A percentile compares a stretch with the other conserved stretches of the same genome.
Evolutionary conservation across 2,797 vertebrate species (phyloP).

Genomic region (Gadopsis bispinosus): DNA sequence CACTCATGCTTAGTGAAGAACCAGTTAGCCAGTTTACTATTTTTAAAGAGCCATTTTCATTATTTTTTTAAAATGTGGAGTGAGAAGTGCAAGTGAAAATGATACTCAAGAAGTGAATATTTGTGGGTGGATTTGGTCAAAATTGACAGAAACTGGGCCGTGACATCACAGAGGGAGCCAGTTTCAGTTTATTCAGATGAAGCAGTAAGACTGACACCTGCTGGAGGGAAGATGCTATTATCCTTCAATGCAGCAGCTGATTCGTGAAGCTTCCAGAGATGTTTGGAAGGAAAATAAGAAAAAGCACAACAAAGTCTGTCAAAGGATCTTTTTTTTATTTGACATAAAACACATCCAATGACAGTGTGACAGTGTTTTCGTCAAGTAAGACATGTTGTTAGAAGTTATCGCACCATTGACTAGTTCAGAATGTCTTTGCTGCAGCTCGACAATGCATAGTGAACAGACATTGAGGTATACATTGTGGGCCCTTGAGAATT

Average conservation of each 20-base stretch:
- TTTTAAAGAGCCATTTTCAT: background rate
- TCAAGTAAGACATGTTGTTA: slow-evolving; percentile 80
- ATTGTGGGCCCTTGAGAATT: slow-evolving; percentile 79
- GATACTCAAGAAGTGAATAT: background rate
- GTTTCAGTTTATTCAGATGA: background rate
- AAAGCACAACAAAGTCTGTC: slow-evolving; percentile 58
- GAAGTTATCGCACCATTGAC: slow-evolving; percentile 79
- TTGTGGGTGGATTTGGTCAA: background rate
- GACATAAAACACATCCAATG: slow-evolving; percentile 83
- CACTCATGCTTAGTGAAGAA: background rate
- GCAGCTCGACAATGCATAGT: slow-evolving; percentile 84
- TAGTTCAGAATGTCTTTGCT: slow-evolving; percentile 74
- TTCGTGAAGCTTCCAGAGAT: slow-evolving; percentile 25
- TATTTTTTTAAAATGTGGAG: background rate
- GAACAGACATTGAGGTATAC: slow-evolving; percentile 84
- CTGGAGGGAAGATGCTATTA: slow-evolving; percentile 25
- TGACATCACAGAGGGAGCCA: background rate
- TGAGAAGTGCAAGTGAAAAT: background rate
- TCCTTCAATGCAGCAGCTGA: background rate
- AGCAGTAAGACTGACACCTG: slow-evolving; percentile 59
- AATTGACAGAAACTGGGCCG: background rate
- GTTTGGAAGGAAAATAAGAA: background rate
- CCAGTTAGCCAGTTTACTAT: background rate
- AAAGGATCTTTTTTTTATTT: slow-evolving; percentile 79
- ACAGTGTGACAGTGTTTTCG: slow-evolving; percentile 80